phyloP scores from a whole-genome alignment of 2,113 vertebrate genomes.

The Bos indicus region DNA sequence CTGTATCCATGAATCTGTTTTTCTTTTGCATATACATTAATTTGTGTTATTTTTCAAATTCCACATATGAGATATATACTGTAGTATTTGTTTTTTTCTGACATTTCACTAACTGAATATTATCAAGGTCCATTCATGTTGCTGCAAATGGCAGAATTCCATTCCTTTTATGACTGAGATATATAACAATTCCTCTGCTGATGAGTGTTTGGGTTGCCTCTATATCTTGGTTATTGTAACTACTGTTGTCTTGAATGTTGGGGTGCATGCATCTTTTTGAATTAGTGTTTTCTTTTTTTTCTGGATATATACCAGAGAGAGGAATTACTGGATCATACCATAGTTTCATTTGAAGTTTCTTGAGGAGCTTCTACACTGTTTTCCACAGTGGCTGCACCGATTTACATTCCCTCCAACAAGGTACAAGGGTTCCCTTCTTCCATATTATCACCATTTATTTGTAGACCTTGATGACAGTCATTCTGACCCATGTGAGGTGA shows the following conservation, averaged over 20 bases:
- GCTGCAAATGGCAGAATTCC: background rate
- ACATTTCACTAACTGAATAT: background rate
- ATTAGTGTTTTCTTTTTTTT: background rate
- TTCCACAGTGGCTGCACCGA: background rate
- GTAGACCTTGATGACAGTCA: background rate
- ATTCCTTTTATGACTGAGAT: background rate
- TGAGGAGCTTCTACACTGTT: background rate
- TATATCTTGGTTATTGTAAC: background rate
- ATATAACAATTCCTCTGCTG: background rate
- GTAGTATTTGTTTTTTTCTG: background rate
- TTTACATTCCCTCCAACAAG: background rate
- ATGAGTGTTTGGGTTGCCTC: background rate
- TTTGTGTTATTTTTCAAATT: background rate
- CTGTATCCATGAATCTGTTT: background rate
- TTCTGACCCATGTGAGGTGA: background rate
- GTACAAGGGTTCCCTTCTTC: background rate
- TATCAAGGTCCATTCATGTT: background rate
- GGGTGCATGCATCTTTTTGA: background rate
- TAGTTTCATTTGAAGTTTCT: background rate
- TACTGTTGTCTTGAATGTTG: background rate
- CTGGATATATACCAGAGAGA: background rate
- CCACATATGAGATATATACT: background rate
- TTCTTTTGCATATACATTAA: background rate
- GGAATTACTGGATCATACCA: background rate
- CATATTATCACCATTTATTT: background rate